Conservation (phyloP, 2,113 vertebrate species). For the Dromaius novaehollandiae region DNA sequence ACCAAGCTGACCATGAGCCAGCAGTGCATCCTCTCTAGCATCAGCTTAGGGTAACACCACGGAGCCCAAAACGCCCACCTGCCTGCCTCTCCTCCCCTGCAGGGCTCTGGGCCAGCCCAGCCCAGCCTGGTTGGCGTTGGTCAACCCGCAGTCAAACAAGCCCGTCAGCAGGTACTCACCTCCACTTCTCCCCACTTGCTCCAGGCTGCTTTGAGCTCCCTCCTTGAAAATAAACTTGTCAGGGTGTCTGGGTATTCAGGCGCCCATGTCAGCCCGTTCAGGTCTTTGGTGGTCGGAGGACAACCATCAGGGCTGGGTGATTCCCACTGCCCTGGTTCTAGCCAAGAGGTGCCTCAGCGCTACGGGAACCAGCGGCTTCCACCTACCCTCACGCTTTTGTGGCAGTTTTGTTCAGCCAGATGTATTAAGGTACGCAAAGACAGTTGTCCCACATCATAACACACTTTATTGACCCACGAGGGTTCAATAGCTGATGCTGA, state of each 20-base stretch:
- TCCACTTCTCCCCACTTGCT: neutral
- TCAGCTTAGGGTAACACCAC: fast-evolving
- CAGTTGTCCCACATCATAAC: too few relatives aligned
- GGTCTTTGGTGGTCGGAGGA: neutral
- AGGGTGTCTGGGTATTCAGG: neutral
- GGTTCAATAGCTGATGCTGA: neutral
- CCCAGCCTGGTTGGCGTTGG: neutral
- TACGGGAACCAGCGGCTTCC: neutral
- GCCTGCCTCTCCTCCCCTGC: neutral
- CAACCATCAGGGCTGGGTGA: neutral
- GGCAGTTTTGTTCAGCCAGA: neutral
- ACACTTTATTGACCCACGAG: neutral
- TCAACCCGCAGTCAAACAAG: too few relatives aligned
- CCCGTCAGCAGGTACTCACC: neutral
- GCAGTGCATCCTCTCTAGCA: too few relatives aligned
- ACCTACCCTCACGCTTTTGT: neutral
- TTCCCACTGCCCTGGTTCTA: neutral
- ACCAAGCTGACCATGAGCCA: neutral
- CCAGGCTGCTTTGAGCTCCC: neutral
- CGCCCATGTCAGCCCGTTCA: neutral
- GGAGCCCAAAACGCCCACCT: fast-evolving
- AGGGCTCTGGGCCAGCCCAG: neutral
- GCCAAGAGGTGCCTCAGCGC: neutral
- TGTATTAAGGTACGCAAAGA: neutral
- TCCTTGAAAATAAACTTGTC: neutral